A percentile compares a stretch with the other conserved stretches of the same genome.
Conservation (phyloP, 2,113 vertebrate genomes). For the Spea bombifrons region DNA sequence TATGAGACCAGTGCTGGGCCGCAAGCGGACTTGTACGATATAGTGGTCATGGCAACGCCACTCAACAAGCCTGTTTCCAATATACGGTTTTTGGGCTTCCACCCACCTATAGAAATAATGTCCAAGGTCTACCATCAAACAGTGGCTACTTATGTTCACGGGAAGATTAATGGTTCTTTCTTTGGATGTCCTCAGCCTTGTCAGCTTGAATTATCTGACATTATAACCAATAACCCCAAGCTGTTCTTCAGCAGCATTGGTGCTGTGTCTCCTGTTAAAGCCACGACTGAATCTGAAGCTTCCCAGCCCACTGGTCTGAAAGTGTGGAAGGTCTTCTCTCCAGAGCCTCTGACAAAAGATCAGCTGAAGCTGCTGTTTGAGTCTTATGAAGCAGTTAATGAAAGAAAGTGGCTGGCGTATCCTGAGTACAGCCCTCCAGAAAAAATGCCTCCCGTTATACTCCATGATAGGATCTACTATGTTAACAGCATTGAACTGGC, state of each 20-base stretch:
- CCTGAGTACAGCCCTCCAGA: slow-evolving; percentile 74
- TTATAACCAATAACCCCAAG: slow-evolving; percentile 76
- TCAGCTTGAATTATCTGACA: slow-evolving; percentile 57
- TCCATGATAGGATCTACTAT: slow-evolving; percentile 82
- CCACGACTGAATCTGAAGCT: slow-evolving; percentile 25
- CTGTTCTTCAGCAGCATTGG: slow-evolving; percentile 71
- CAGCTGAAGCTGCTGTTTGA: slow-evolving; percentile 76
- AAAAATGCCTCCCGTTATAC: slow-evolving; percentile 73
- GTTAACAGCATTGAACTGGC: slow-evolving; percentile 80
- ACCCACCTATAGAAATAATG: slow-evolving; percentile 73
- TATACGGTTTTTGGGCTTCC: slow-evolving; percentile 79
- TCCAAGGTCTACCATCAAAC: slow-evolving; percentile 70
- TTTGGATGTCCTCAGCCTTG: slow-evolving; percentile 66
- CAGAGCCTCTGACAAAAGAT: slow-evolving; percentile 63
- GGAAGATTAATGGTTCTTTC: slow-evolving; percentile 76
- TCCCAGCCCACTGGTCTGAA: slow-evolving; percentile 47
- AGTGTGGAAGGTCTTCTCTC: slow-evolving; percentile 87
- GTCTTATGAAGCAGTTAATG: slow-evolving; percentile 69
- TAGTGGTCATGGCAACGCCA: slow-evolving; percentile 81
- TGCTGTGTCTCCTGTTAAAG: slow-evolving; percentile 63
- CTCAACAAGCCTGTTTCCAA: slow-evolving; percentile 74
- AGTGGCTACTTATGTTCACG: slow-evolving; percentile 76
- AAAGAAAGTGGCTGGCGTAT: slow-evolving; percentile 79
- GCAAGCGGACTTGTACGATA: slow-evolving; percentile 74
- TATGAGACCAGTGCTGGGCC: slow-evolving; percentile 71